Conservation (phyloP, 1,140 invertebrate genomes). For the Drosophila erecta region DNA sequence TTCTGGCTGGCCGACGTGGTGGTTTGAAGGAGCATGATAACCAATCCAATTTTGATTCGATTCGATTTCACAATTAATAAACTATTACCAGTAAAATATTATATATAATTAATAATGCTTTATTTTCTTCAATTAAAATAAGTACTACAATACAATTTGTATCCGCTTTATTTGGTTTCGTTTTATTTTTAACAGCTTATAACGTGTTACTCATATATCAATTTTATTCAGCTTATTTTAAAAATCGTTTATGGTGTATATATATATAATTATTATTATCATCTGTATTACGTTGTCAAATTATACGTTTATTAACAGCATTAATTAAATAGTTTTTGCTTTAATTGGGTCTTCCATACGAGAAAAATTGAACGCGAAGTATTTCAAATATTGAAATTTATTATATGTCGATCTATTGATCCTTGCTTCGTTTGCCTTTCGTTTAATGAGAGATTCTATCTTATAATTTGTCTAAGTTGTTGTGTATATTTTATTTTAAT, state of each 20-base stretch:
- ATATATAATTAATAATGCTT: slow-evolving; percentile 76
- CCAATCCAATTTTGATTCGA: neutral
- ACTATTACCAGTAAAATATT: slow-evolving; percentile 26
- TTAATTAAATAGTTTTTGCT: slow-evolving; percentile 46
- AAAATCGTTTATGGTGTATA: slow-evolving; percentile 67
- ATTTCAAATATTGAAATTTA: slow-evolving; percentile 65
- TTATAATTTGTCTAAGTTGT: slow-evolving; percentile 47
- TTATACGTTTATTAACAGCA: slow-evolving; percentile 65
- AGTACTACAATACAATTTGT: slow-evolving; percentile 67
- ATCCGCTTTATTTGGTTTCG: slow-evolving; percentile 72
- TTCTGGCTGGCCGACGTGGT: slow-evolving; percentile 86
- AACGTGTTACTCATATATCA: slow-evolving; percentile 69
- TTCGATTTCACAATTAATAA: slow-evolving; percentile 18
- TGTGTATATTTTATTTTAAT: slow-evolving; percentile 76
- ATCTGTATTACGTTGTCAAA: slow-evolving; percentile 71
- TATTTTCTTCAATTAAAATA: slow-evolving; percentile 70
- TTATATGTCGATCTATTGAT: slow-evolving; percentile 43
- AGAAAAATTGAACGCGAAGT: slow-evolving; percentile 73
- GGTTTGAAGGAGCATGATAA: neutral
- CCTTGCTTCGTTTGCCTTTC: slow-evolving; percentile 29
- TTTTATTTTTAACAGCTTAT: slow-evolving; percentile 77
- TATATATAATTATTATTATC: slow-evolving; percentile 75
- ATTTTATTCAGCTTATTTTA: slow-evolving; percentile 65
- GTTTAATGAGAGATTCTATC: slow-evolving; percentile 33
- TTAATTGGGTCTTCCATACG: slow-evolving; percentile 36